Base-by-base conservation (phyloP, 2,888 invertebrate species). In the Phragmatobia fuliginosa region DNA sequence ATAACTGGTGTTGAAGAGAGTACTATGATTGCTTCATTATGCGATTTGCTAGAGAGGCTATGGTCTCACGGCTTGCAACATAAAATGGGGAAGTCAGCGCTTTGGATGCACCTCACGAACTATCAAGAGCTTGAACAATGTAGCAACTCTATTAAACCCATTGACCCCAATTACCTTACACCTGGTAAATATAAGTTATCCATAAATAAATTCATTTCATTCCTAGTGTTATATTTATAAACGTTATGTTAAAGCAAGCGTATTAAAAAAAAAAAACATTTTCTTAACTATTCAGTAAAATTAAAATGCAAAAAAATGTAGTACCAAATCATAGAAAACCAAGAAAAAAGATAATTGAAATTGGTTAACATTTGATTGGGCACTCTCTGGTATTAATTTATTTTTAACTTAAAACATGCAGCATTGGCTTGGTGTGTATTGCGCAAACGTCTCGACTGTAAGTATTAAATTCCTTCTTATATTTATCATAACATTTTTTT, bases 21-120 rank as follows among this genome's bases (percentile, higher is more conserved):
- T 88, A 99, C 99, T 0, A 96, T 99, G 83, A 99, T 99, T 60
- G 99, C 99, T n/a, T 98, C 99, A 70, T 96, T 99, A 7, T 99
- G 99, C 92, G 99, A 99, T 94, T 96, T 99, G 67, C 92, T 99
- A 63, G 99, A 99, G 93, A 96, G 99, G 79, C 97, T 99, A 36
- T 99, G 99, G 99, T 98, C 99, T 0, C 99, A 99, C 88, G 99
- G 99, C 0, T 94, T 99, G 66, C 99, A 99, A 80, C 97, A 97
- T 74, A 99, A 99, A 91, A 97, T 99, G 94, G 99, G 99, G 14
- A 99, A 99, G 94, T 99, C 99, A 1, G 99, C 99, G 0, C 95
- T 99, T 8, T 99, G 99, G 99, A 97, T 98, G 73, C 99, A 99
- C 92, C 96, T 99, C 68, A 96, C 97, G 25, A 97, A 98, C 87